A percentile compares a stretch with the other conserved stretches of the same genome.
Evolutionary conservation across 30 jellyfish, hydroid and myxozoan species (phyloP).

Genomic region (Cassiopea andromeda): DNA sequence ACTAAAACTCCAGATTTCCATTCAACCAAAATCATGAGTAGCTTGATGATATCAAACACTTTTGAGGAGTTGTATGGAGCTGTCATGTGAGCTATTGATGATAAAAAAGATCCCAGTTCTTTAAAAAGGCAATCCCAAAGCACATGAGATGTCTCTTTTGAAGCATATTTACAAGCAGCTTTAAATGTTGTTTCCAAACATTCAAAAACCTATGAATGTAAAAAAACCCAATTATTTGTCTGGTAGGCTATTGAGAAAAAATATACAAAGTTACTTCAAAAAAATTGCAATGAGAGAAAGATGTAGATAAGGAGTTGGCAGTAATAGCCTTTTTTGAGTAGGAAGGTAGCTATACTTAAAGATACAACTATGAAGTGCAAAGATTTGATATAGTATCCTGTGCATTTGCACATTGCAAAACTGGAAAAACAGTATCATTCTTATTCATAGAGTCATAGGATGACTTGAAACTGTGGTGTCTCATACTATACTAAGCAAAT

Average conservation of each 20-base stretch:
- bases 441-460: too few relatives aligned
- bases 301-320: too few relatives aligned
- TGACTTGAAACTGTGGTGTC: too few relatives aligned
- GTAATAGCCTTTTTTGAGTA: too few relatives aligned
- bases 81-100: not conserved
- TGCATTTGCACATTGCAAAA: too few relatives aligned
- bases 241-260: not conserved
- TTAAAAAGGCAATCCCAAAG: slow-evolving; percentile 45
- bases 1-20: slow-evolving; percentile 56
- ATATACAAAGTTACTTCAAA: not conserved
- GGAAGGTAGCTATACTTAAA: too few relatives aligned
- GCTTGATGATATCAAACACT: not conserved
- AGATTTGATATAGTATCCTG: too few relatives aligned
- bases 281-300: not conserved
- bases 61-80: not conserved
- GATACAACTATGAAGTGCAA: too few relatives aligned
- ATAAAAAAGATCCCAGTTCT: not conserved
- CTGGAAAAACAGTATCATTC: too few relatives aligned
- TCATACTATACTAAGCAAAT: too few relatives aligned
- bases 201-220: slow-evolving; percentile 29
- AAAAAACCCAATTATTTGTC: not conserved
- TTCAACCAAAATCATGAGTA: slow-evolving; percentile 20
- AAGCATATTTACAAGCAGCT: slow-evolving; percentile 46
- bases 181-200: slow-evolving; percentile 31
- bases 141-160: slow-evolving; percentile 23